phyloP scores from a whole-genome alignment of 2,797 vertebrate species.

The Lacerta bilineata region DNA sequence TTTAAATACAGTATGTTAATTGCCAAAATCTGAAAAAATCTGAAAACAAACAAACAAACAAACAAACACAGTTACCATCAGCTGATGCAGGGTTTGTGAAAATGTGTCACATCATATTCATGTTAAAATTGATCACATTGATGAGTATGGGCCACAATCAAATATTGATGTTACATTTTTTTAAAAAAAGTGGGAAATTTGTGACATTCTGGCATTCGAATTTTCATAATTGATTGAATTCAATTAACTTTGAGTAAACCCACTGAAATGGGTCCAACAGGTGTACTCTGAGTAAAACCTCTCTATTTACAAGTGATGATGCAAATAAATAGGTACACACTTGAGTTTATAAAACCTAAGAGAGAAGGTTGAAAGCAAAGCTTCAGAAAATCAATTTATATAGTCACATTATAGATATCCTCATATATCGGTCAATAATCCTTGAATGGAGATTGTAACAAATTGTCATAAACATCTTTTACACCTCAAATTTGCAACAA shows the following conservation, averaged over 20 bases:
- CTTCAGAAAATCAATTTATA: neutral
- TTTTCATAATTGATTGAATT: neutral
- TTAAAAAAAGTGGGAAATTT: neutral
- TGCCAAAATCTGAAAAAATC: neutral
- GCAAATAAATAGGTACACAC: neutral
- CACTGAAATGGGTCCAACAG: too few species aligned
- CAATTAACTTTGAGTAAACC: too few species aligned
- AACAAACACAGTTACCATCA: neutral
- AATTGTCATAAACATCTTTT: neutral
- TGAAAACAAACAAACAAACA: too few species aligned
- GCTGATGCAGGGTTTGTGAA: neutral
- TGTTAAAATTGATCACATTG: neutral
- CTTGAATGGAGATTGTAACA: conserved; percentile 14
- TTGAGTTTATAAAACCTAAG: neutral
- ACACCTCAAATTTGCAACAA: neutral
- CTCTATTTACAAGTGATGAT: neutral
- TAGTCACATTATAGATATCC: neutral
- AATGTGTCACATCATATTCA: neutral
- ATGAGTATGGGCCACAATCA: neutral
- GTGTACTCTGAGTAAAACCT: too few species aligned
- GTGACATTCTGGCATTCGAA: neutral
- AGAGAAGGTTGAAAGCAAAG: neutral
- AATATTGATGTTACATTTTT: neutral
- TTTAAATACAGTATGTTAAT: neutral
- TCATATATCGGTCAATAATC: neutral